phyloP scores from a whole-genome alignment of 35 echinoderm and acorn worm species.

The Holothuria glaberrima region DNA sequence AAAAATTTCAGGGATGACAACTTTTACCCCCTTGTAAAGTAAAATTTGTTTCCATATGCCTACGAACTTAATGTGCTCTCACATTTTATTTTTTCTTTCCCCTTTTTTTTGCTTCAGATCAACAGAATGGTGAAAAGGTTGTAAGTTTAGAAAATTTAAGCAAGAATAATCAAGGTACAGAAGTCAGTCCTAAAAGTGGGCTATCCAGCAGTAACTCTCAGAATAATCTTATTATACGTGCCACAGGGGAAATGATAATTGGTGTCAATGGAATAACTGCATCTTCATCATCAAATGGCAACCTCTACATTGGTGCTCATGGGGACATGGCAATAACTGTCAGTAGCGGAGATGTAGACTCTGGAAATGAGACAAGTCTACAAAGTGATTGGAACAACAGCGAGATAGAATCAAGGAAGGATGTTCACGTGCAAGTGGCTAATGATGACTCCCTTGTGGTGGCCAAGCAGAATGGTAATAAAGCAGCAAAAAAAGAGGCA shows the following conservation, averaged over 20 bases:
- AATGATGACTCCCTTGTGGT: slow-evolving; percentile 23
- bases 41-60: no score
- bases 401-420: slow-evolving; percentile 25
- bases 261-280: slow-evolving; percentile 56
- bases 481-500: slow-evolving; percentile 5
- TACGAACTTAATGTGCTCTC: no score
- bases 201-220: slow-evolving; percentile 46
- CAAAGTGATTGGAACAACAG: slow-evolving; percentile 41
- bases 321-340: slow-evolving; percentile 58
- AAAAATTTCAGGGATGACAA: no score
- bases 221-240: slow-evolving; percentile 56
- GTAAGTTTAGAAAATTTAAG: slow-evolving; percentile 43
- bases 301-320: slow-evolving; percentile 57
- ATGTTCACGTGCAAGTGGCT: slow-evolving; percentile 32
- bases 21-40: no score
- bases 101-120: slow-evolving; percentile 45
- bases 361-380: slow-evolving; percentile 4
- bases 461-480: slow-evolving; percentile 14
- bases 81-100: not conserved
- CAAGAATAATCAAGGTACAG: slow-evolving; percentile 1
- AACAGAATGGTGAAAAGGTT: slow-evolving; percentile 27
- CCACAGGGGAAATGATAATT: slow-evolving; percentile 61
- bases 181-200: slow-evolving; percentile 5
- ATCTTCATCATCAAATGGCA: slow-evolving; percentile 37
- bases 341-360: slow-evolving; percentile 17